Evolutionary conservation across 2,797 vertebrate species (phyloP).

Genomic region (Sarcophilus harrisii): DNA sequence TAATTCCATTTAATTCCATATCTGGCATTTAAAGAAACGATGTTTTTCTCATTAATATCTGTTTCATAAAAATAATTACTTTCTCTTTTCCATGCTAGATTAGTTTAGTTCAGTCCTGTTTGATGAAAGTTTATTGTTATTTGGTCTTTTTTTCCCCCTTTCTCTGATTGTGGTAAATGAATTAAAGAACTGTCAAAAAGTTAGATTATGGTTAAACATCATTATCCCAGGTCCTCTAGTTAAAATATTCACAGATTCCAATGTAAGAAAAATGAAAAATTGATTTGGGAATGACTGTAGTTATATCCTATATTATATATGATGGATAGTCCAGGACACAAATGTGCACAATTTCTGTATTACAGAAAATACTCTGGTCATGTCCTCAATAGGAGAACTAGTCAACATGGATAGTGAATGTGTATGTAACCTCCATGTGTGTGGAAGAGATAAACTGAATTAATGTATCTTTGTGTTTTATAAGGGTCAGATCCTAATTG

Average conservation of each 20-base stretch:
- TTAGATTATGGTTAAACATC: not conserved
- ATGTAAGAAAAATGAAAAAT: conserved; percentile 19
- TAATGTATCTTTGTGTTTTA: conserved; percentile 13
- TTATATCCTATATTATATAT: not conserved
- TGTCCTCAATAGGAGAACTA: not conserved
- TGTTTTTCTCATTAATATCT: conserved; percentile 12
- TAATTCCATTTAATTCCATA: not conserved
- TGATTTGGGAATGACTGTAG: conserved; percentile 30
- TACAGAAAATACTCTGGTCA: not conserved
- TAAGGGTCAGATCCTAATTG: conserved; percentile 54
- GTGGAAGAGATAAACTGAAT: not conserved
- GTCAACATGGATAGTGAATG: not conserved
- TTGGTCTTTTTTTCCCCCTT: conserved; percentile 22
- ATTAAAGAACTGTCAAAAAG: conserved; percentile 27
- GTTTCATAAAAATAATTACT: conserved; percentile 42
- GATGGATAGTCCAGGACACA: not conserved
- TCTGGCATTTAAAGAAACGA: not conserved
- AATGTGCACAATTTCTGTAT: not conserved
- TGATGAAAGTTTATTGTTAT: conserved; percentile 44
- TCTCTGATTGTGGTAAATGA: not conserved
- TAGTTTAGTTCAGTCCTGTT: conserved; percentile 38
- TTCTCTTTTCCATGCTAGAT: conserved; percentile 34
- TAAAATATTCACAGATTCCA: conserved; percentile 42
- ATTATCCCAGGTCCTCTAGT: conserved; percentile 25
- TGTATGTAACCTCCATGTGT: not conserved